A percentile compares a stretch with the other conserved stretches of the same genome.
phyloP scores from a whole-genome alignment of 2,113 vertebrate species.

The Oceanodroma tethys region DNA sequence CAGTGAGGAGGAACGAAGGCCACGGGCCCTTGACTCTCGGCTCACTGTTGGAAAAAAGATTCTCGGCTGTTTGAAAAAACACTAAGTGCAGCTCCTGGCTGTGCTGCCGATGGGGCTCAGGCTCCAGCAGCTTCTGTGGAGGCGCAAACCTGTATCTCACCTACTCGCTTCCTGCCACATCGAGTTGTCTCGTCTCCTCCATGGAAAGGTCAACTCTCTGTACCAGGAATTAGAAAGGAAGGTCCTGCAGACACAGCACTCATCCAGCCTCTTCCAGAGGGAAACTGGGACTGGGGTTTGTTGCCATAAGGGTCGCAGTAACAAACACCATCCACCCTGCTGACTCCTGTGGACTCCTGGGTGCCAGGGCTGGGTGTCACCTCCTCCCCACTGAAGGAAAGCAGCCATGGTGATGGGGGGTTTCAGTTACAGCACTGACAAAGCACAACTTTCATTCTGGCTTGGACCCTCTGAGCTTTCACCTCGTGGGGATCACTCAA shows the following conservation, averaged over 20 bases:
- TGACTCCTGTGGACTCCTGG: background rate
- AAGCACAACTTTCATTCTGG: background rate
- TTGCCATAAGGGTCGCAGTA: background rate
- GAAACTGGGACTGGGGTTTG: background rate
- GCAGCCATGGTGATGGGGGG: background rate
- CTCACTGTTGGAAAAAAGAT: background rate
- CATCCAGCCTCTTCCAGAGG: background rate
- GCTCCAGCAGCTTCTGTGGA: background rate
- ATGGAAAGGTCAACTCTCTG: background rate
- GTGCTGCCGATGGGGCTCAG: fast-evolving
- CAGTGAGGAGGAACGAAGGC: background rate
- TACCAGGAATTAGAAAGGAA: background rate
- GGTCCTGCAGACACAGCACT: background rate
- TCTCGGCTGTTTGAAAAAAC: background rate
- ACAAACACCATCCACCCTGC: background rate
- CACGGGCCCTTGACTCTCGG: fast-evolving
- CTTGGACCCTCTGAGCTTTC: background rate
- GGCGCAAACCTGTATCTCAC: background rate
- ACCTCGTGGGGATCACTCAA: background rate
- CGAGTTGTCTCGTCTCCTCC: background rate
- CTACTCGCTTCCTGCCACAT: background rate
- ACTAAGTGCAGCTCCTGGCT: background rate
- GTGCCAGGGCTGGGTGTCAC: background rate
- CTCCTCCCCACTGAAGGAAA: background rate
- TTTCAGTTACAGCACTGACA: background rate